Evolutionary conservation across 2,888 invertebrate species (phyloP).

Genomic region (Folsomia candida): DNA sequence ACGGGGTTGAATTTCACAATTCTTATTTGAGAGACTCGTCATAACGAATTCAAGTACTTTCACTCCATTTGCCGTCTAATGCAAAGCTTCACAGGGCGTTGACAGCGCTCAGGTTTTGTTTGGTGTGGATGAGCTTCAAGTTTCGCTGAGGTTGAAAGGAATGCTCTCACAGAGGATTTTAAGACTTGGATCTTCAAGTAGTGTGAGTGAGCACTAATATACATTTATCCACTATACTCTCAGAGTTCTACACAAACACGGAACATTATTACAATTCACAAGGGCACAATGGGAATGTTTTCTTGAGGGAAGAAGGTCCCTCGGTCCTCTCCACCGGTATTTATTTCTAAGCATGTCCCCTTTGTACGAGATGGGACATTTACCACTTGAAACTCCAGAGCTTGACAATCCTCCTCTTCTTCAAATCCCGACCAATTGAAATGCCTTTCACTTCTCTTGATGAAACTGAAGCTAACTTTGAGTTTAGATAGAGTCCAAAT

Average conservation of each 20-base stretch:
- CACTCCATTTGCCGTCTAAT: constrained; percentile 16
- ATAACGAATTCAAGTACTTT: constrained; percentile 13
- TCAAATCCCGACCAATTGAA: background rate
- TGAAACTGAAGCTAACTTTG: background rate
- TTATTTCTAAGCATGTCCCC: background rate
- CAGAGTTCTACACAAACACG: background rate
- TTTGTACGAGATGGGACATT: background rate
- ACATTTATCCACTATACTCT: too few relatives aligned
- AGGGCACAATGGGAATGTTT: background rate
- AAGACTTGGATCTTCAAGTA: background rate
- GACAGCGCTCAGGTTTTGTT: background rate
- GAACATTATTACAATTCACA: background rate
- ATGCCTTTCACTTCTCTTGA: background rate
- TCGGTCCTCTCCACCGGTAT: background rate
- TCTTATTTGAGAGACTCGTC: background rate
- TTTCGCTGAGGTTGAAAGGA: background rate
- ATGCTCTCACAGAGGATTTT: background rate
- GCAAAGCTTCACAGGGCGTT: background rate
- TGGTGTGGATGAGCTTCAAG: background rate
- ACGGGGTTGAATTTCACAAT: background rate
- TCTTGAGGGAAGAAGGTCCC: background rate
- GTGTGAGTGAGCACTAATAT: background rate
- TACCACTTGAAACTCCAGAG: background rate
- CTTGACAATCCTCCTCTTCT: background rate
- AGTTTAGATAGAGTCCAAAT: background rate